phyloP scores from a whole-genome alignment of 2,888 invertebrate genomes.

The Caenorhabditis becei region DNA sequence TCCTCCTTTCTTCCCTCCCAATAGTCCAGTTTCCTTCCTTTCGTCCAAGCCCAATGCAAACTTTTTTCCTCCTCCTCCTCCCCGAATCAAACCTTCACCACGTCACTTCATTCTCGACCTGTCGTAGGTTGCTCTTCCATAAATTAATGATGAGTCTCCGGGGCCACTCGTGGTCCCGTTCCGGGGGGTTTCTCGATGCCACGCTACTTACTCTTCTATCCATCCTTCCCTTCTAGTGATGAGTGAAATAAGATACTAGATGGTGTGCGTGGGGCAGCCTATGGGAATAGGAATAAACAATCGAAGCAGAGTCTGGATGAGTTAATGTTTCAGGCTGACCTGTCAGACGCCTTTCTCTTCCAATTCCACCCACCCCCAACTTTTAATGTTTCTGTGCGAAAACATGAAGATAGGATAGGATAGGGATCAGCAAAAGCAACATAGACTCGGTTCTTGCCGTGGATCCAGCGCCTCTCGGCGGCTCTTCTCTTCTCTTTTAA shows the following conservation, averaged over 20 bases:
- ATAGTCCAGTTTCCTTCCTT: constrained; percentile 3
- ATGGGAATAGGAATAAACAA: constrained; percentile 30
- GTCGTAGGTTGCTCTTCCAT: constrained; percentile 11
- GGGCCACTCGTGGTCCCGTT: constrained; percentile 7
- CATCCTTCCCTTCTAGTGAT: constrained; percentile 24
- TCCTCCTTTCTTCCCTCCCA: neutral
- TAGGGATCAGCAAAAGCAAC: constrained; percentile 5
- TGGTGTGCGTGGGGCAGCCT: neutral
- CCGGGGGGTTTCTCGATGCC: constrained; percentile 5
- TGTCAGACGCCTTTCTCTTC: too few species aligned
- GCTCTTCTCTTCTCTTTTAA: constrained; percentile 29
- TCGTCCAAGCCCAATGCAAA: constrained; percentile 1
- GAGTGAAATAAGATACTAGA: constrained; percentile 43
- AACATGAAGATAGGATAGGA: neutral
- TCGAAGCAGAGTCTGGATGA: neutral
- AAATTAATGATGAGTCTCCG: constrained; percentile 7
- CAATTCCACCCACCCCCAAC: neutral
- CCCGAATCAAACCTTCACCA: neutral
- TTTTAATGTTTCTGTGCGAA: too few species aligned
- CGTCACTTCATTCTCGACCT: constrained; percentile 5
- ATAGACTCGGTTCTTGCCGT: constrained; percentile 14
- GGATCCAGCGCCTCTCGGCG: constrained; percentile 9
- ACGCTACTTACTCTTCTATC: neutral
- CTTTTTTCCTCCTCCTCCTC: neutral
- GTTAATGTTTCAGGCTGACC: constrained; percentile 2